Base-by-base conservation (phyloP, 2,797 vertebrate species). In the Schizothorax lantsangensis region DNA sequence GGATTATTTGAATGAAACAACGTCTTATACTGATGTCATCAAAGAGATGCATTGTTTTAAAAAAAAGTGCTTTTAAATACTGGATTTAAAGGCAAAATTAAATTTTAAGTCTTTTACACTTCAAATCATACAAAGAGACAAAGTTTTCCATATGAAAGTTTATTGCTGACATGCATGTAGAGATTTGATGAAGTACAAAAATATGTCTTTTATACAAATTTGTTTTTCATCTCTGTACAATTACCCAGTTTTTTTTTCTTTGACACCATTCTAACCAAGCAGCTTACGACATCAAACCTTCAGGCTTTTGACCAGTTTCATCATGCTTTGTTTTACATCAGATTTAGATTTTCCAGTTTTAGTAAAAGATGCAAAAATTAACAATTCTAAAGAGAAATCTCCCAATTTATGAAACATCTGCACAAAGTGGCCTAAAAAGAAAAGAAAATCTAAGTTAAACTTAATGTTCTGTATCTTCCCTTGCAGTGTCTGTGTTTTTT, bases 141-240 rank as follows among this genome's bases (percentile, higher is more conserved):
- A 59, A 0, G 40, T 75, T 92, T 95, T 95, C 94, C 93, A 95
- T 97, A 97, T 93, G 94, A 95, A 97, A 97, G 94, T 98, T 96
- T 98, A 98, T 99, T 99, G 97, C 97, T 96, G 95, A 97, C 97
- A 98, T 99, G 97, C 97, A 98, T 97, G 97, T 97, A 97, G 95
- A 98, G 96, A 96, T 97, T 94, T 89, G 96, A 96, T 97, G 96
- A 96, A 95, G 97, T 98, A 99, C 96, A 99, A 99, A 99, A 99
- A 99, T 98, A 98, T 95, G 96, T 96, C 96, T 97, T 97, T 97
- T 97, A 98, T 98, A 97, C 97, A 98, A 97, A 96, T 95, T 94
- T 94, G 92, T 95, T 96, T 94, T 94, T 95, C 78, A 92, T 95
- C 94, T 96, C 96, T 97, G 95, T 97, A 96, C 95, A 93, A 92